phyloP scores from a whole-genome alignment of 92 coral and sea anemone genomes.

The Porites divaricata region DNA sequence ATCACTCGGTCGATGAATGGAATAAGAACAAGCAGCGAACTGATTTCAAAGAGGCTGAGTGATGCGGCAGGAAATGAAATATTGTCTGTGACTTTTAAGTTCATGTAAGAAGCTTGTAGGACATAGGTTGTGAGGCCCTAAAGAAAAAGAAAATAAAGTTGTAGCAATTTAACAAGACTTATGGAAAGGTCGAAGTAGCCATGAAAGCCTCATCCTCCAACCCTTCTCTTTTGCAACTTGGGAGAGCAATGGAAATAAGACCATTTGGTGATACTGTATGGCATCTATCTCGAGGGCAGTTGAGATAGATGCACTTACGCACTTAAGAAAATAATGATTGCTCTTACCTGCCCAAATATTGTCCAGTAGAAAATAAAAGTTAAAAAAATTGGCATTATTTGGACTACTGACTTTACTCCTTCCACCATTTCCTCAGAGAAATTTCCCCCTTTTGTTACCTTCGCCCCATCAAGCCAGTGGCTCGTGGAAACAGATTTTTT shows the following conservation, averaged over 20 bases:
- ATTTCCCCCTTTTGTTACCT: constrained; percentile 45
- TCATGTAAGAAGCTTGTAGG: constrained; percentile 62
- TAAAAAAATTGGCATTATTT: constrained; percentile 73
- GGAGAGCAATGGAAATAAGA: no score
- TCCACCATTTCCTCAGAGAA: constrained; percentile 71
- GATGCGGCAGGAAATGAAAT: constrained; percentile 46
- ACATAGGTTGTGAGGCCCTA: constrained; percentile 35
- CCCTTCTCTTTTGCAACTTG: no score
- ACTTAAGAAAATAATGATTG: no score
- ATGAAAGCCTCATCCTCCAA: no score
- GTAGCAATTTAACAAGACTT: neutral
- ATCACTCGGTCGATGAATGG: constrained; percentile 72
- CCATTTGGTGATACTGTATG: no score
- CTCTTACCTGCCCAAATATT: constrained; percentile 72
- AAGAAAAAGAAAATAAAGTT: neutral
- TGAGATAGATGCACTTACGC: no score
- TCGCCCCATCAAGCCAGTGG: constrained; percentile 78
- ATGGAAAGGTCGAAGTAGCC: neutral
- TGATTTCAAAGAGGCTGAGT: constrained; percentile 45
- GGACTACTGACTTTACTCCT: constrained; percentile 64
- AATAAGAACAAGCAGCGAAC: constrained; percentile 37
- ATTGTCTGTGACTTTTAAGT: constrained; percentile 34
- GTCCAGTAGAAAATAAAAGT: constrained; percentile 78
- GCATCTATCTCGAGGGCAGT: no score
- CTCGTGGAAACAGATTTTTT: neutral